Conservation (phyloP, 2,797 vertebrate genomes). For the Cryptoprocta ferox region DNA sequence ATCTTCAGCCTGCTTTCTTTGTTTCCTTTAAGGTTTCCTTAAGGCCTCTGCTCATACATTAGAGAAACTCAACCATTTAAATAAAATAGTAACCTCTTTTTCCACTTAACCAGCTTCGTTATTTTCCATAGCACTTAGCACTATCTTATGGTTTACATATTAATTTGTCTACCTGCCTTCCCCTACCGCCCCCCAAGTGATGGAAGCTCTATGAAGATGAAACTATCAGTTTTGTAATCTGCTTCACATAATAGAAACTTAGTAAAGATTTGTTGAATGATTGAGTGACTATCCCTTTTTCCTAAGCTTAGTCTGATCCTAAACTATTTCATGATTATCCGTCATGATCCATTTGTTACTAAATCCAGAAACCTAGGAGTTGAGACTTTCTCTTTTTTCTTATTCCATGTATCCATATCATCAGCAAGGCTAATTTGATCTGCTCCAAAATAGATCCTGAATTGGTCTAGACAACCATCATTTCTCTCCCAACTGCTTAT, state of each 20-base stretch:
- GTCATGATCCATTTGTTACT: not conserved
- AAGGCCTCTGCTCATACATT: not conserved
- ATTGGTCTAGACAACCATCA: not conserved
- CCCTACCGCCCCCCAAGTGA: not conserved
- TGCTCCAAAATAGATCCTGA: not conserved
- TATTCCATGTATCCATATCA: not conserved
- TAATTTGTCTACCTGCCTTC: not conserved
- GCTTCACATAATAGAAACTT: not conserved
- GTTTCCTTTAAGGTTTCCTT: not conserved
- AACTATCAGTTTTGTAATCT: not conserved
- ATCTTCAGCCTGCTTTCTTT: not conserved
- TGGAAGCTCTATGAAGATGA: not conserved
- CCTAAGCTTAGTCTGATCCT: not conserved
- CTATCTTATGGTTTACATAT: not conserved
- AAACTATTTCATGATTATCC: not conserved
- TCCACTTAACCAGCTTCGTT: not conserved
- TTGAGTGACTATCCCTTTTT: not conserved
- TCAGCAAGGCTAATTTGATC: slow-evolving; percentile 4
- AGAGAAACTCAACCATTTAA: not conserved
- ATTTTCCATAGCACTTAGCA: not conserved
- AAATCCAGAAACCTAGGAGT: not conserved
- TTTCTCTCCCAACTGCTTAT: not conserved
- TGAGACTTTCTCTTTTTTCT: not conserved
- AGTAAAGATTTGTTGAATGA: not conserved
- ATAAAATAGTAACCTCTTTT: slow-evolving; percentile 7